Evolutionary conservation across 2,888 invertebrate species (phyloP).

Genomic region (Latrodectus hesperus): DNA sequence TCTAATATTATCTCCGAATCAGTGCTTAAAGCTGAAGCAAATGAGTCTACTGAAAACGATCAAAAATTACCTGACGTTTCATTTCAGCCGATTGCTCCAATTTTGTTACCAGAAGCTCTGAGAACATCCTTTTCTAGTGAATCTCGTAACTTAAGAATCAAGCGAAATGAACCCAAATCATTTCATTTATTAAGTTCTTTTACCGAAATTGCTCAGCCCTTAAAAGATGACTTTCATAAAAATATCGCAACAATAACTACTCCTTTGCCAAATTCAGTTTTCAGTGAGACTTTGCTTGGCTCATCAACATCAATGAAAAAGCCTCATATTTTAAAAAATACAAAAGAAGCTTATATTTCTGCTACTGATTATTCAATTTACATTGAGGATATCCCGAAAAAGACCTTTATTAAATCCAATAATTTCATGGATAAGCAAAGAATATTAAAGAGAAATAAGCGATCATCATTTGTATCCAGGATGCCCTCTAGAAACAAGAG

Average conservation of each 20-base stretch:
- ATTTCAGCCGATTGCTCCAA: constrained; percentile 18
- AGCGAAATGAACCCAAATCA: constrained; percentile 37
- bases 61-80: neutral
- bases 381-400: no score
- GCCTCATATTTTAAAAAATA: neutral
- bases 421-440: neutral
- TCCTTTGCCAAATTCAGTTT: constrained; percentile 35
- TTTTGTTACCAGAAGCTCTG: constrained; percentile 58
- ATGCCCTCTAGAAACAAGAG: constrained; percentile 19
- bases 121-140: constrained; percentile 45
- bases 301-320: neutral
- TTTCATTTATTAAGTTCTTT: constrained; percentile 51
- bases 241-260: constrained; percentile 12
- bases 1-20: no score
- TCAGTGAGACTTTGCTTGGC: neutral
- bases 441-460: constrained; percentile 28
- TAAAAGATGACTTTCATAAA: neutral
- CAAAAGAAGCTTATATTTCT: neutral
- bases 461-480: neutral
- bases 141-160: constrained; percentile 14
- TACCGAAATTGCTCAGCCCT: constrained; percentile 12
- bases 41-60: neutral
- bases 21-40: no score
- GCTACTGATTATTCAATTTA: no score
- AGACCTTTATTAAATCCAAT: no score